These are phyloP conservation scores for Chamaea fasciata DNA, from an alignment of 2,113 vertebrate species.

Conservation along the genomic window DNA sequence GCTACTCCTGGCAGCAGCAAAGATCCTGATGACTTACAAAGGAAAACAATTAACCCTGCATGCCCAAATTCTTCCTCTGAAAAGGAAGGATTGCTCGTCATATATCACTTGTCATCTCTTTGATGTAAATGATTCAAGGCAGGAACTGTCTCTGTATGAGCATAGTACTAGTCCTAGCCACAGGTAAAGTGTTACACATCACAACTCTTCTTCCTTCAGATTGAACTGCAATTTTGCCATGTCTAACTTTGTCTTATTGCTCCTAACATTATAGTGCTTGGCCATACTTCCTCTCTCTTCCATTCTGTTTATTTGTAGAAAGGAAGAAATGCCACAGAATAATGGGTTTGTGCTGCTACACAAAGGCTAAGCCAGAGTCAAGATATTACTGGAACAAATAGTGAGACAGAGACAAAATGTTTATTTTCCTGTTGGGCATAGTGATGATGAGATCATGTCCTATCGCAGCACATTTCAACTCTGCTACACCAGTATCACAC, in stretches of 20 bases:
- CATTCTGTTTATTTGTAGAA: neutral
- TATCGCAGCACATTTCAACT: neutral
- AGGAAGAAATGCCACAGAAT: slow-evolving; percentile 3
- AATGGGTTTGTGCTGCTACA: neutral
- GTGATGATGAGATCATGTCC: neutral
- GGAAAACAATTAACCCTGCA: neutral
- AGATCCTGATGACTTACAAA: neutral
- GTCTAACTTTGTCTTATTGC: neutral
- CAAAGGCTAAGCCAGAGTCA: neutral
- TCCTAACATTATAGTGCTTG: neutral
- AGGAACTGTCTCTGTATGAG: neutral
- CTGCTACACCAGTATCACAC: neutral
- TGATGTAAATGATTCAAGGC: neutral
- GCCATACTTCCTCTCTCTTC: neutral
- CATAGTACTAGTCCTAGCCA: neutral
- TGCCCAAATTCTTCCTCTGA: neutral
- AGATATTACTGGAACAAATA: neutral
- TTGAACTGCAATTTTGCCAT: neutral
- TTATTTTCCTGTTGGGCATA: neutral
- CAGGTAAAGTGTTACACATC: neutral
- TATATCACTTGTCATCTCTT: neutral
- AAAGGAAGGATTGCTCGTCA: neutral
- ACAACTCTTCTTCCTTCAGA: neutral
- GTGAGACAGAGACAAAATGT: neutral
- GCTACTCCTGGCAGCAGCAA: neutral